Percentiles rank a stretch among this genome's conserved stretches.
Evolutionary conservation across 2,113 vertebrate genomes (phyloP).

Genomic region (Mugil cephalus): DNA sequence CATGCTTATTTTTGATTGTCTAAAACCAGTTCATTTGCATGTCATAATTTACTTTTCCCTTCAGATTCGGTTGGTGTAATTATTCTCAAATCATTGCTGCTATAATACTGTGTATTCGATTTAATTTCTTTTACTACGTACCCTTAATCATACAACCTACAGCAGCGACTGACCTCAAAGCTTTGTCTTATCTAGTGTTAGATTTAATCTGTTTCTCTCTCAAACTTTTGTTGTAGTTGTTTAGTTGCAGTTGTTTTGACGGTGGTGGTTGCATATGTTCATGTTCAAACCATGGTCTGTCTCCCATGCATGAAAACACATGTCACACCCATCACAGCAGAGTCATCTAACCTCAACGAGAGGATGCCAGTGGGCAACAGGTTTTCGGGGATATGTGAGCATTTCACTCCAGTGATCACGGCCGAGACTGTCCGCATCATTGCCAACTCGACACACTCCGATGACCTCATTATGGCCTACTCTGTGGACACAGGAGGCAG

Average conservation of each 20-base stretch:
- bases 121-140: too few relatives aligned
- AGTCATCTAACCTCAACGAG: conserved; percentile 91
- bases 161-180: too few relatives aligned
- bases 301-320: conserved; percentile 20
- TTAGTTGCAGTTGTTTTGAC: not conserved
- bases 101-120: too few relatives aligned
- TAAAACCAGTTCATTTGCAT: too few relatives aligned
- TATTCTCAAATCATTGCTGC: too few relatives aligned
- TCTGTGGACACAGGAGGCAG: conserved; percentile 87
- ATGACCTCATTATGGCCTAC: conserved; percentile 99
- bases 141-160: too few relatives aligned
- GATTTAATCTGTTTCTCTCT: not conserved
- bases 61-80: too few relatives aligned
- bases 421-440: conserved; percentile 92
- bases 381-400: conserved; percentile 96
- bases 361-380: conserved; percentile 98
- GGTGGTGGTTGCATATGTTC: not conserved
- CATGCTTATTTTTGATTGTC: not conserved
- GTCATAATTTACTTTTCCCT: too few relatives aligned
- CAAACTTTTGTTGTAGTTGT: too few relatives aligned
- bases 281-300: conserved; percentile 8
- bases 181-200: too few relatives aligned
- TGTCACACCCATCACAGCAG: conserved; percentile 2
- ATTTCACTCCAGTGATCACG: conserved; percentile 99
- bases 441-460: conserved; percentile 97